Percentiles rank a stretch among this genome's conserved stretches.
Conservation (phyloP, 2,797 vertebrate species). For the Alectoris magna region DNA sequence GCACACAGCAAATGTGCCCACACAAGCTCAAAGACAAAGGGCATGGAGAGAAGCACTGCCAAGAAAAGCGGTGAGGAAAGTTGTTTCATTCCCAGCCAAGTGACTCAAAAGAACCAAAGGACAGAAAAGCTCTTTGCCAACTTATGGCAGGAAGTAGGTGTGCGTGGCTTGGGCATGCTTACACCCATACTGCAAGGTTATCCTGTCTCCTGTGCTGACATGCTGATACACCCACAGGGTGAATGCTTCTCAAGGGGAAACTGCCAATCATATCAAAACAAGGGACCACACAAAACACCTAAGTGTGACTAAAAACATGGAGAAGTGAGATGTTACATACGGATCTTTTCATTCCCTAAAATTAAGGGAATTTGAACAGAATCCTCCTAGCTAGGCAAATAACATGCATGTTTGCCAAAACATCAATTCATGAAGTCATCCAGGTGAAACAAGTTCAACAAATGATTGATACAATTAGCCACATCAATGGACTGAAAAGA, state of each 20-base stretch:
- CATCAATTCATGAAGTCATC: not conserved
- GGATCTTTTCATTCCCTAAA: not conserved
- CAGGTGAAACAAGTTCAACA: not conserved
- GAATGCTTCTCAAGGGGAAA: not conserved
- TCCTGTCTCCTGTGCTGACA: not conserved
- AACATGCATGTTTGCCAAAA: not conserved
- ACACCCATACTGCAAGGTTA: not conserved
- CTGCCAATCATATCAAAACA: not conserved
- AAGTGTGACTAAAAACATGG: not conserved
- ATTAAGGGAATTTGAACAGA: not conserved
- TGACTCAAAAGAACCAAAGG: not conserved
- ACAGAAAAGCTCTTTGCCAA: not conserved
- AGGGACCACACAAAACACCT: not conserved
- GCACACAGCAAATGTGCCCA: not conserved
- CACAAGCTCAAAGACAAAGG: rapidly evolving
- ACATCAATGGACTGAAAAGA: not conserved
- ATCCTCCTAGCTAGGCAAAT: not conserved
- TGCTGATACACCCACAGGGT: rapidly evolving
- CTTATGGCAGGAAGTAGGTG: rapidly evolving
- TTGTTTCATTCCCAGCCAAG: not conserved
- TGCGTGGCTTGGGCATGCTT: not conserved
- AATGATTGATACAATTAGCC: not conserved
- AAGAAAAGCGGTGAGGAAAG: not conserved
- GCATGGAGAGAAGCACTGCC: not conserved
- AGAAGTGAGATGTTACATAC: rapidly evolving